Conservation (phyloP, 2,888 invertebrate species). For the Orthonevra nobilis region DNA sequence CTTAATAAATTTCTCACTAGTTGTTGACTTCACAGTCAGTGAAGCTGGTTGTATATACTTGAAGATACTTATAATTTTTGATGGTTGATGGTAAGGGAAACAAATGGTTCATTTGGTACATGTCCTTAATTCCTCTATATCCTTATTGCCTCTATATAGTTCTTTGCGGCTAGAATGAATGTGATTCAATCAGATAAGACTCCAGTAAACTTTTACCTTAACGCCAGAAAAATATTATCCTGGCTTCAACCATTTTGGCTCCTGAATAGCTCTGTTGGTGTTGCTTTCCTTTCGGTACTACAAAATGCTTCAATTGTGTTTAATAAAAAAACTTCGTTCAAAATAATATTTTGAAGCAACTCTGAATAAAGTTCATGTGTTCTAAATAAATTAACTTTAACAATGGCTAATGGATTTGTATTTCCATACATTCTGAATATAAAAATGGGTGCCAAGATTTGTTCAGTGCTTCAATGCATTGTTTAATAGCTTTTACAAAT, state of each 20-base stretch:
- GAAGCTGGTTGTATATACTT: not conserved
- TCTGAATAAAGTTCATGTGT: too few relatives aligned
- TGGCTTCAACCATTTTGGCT: not conserved
- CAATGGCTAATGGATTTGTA: too few relatives aligned
- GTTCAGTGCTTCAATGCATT: too few relatives aligned
- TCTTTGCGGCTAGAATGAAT: slow-evolving; percentile 4
- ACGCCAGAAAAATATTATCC: not conserved
- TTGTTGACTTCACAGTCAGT: not conserved
- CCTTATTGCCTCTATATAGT: not conserved
- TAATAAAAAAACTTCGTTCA: too few relatives aligned
- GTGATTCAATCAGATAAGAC: not conserved
- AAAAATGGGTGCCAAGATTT: too few relatives aligned
- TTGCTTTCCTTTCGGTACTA: not conserved
- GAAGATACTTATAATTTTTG: slow-evolving; percentile 1
- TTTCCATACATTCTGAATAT: too few relatives aligned
- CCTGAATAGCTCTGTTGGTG: not conserved
- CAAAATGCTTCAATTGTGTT: too few relatives aligned
- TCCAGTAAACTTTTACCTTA: not conserved
- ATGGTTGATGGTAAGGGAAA: not conserved
- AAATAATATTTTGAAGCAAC: too few relatives aligned
- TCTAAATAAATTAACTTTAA: too few relatives aligned
- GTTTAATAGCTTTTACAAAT: too few relatives aligned
- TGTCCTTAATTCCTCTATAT: not conserved
- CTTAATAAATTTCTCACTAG: not conserved
- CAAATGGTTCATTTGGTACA: not conserved